Evolutionary conservation across 2,113 vertebrate genomes (phyloP), one percentile per base, ranked within the genome.

Genomic region (Malaclemys terrapin): DNA sequence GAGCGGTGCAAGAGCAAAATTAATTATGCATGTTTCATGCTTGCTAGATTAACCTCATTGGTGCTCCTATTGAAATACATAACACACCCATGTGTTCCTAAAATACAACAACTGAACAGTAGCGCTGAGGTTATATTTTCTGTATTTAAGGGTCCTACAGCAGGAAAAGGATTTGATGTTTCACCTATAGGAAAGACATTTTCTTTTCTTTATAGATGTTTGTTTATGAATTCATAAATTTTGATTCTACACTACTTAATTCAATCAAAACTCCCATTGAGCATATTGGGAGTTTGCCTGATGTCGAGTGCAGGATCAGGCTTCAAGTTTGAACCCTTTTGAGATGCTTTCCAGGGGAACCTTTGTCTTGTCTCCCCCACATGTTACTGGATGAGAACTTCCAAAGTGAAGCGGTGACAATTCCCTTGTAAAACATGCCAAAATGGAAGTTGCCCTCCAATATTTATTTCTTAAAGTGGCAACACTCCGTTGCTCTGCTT

Each of bases 1-100:
- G 91, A 93, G 82, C 85, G 42, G 35, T 88, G 88, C n/a, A 91
- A 94, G 90, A 95, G n/a, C 92, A 84, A 83, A 94, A 95, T 97
- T 97, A 97, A 96, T 97, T 96, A 97, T 97, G 96, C 79, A 95
- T 97, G 90, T 93, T 95, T 96, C 91, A 85, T 92, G 93, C 96
- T 96, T 96, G 96, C 96, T 92, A 95, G 93, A 81, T 90, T 97
- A 96, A 97, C 92, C 96, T 89, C 90, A 65, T 88, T 52, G 75
- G 50, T 95, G 95, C 93, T 97, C 95, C 96, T 94, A 92, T 4
- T 81, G 94, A 97, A 97, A 91, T 87, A 49, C 93, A 96, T 96
- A 95, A 89, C 93, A 91, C 87, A 92, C 94, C 89, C 95, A 90
- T 85, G 87, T 57, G 3, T 89, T 96, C 91, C 93, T 78, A 3